These are phyloP conservation scores for Oreonectes daqikongensis DNA, from an alignment of 2,797 vertebrate genomes.

Conservation along the genomic window DNA sequence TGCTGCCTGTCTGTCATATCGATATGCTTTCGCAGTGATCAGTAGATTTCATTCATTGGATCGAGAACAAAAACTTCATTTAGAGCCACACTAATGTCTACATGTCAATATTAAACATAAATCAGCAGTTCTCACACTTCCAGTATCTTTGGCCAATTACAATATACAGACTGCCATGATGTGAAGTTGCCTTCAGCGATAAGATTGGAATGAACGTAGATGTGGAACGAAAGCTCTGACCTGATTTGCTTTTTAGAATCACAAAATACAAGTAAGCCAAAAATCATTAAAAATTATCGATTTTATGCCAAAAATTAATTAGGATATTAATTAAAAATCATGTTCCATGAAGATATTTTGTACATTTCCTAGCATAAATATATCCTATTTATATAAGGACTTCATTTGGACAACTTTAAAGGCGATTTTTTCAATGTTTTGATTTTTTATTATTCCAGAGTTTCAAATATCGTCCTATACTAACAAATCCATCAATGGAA, in stretches of 20 bases:
- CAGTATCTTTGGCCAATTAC: background rate
- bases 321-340: too few species aligned
- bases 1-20: background rate
- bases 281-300: too few species aligned
- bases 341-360: too few species aligned
- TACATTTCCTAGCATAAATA: too few species aligned
- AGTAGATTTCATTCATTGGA: background rate
- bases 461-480: too few species aligned
- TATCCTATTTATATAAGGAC: too few species aligned
- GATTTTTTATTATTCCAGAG: too few species aligned
- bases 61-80: background rate
- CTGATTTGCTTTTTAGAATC: background rate
- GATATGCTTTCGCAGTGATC: background rate
- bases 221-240: background rate
- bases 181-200: background rate
- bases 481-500: too few species aligned
- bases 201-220: background rate
- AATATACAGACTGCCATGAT: constrained; percentile 4
- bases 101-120: background rate
- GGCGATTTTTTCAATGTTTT: too few species aligned
- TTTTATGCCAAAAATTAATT: too few species aligned
- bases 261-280: too few species aligned
- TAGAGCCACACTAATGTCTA: background rate
- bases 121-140: background rate
- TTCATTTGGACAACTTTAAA: too few species aligned